These are phyloP conservation scores for Dendrolimus punctatus DNA, from an alignment of 1,140 invertebrate genomes.

Conservation along the genomic window DNA sequence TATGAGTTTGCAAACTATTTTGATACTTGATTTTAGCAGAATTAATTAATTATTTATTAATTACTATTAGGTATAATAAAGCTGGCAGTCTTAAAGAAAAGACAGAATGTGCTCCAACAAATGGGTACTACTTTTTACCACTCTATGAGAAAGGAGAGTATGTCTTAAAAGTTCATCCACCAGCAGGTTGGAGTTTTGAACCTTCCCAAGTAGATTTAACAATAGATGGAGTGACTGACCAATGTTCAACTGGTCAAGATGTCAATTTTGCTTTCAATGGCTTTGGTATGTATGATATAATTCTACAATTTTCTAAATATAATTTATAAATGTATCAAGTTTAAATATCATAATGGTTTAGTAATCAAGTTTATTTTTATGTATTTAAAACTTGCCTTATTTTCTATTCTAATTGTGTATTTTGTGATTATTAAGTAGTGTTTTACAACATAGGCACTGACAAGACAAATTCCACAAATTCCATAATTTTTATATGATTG, in stretches of 20 bases:
- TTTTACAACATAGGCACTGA: too few relatives aligned
- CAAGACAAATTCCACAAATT: too few relatives aligned
- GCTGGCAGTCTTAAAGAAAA: slow-evolving; percentile 96
- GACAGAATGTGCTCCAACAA: slow-evolving; percentile 97
- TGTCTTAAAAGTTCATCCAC: slow-evolving; percentile 88
- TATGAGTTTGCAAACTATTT: too few relatives aligned
- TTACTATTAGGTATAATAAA: slow-evolving; percentile 85
- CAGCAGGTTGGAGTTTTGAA: slow-evolving; percentile 96
- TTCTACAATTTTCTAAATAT: too few relatives aligned
- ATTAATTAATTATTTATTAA: slow-evolving; percentile 76
- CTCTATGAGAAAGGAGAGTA: slow-evolving; percentile 97
- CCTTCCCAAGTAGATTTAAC: slow-evolving; percentile 86
- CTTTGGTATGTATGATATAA: slow-evolving; percentile 75
- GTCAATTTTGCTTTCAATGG: slow-evolving; percentile 97
- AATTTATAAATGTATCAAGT: too few relatives aligned
- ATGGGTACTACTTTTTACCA: slow-evolving; percentile 98
- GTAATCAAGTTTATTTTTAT: too few relatives aligned
- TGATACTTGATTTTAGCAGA: too few relatives aligned
- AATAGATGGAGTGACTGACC: slow-evolving; percentile 89
- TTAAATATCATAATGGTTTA: too few relatives aligned
- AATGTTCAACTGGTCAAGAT: slow-evolving; percentile 91
- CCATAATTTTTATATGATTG: too few relatives aligned
- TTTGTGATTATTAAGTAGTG: too few relatives aligned
- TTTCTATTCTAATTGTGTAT: too few relatives aligned
- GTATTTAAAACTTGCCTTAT: too few relatives aligned